A percentile compares a stretch with the other conserved stretches of the same genome.
These are phyloP conservation scores for Deroplatys truncata DNA, from an alignment of 2,888 invertebrate genomes.

Conservation along the genomic window DNA sequence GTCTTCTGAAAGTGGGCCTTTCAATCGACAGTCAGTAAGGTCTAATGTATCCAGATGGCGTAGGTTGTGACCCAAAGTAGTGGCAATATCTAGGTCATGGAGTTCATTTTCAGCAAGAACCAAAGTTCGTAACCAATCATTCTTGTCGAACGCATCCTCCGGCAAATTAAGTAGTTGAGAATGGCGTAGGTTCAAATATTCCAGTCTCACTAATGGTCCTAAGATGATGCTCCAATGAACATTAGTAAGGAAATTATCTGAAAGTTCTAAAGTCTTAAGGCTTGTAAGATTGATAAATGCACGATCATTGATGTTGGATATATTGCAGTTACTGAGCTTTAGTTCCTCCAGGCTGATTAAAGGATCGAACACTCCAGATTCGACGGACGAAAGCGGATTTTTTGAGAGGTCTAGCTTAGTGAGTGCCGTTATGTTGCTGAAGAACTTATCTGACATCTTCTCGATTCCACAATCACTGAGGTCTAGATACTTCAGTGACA, in stretches of 20 bases:
- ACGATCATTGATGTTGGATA: conserved; percentile 53
- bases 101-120: conserved; percentile 63
- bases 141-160: conserved; percentile 61
- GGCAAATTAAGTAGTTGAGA: conserved; percentile 58
- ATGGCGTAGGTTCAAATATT: conserved; percentile 59
- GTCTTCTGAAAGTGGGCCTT: conserved; percentile 62
- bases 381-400: conserved; percentile 58
- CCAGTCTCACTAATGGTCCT: conserved; percentile 56
- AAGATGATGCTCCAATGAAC: conserved; percentile 60
- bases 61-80: conserved; percentile 60
- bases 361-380: conserved; percentile 57
- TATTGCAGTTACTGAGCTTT: conserved; percentile 61
- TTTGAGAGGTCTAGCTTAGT: conserved; percentile 66
- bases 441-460: conserved; percentile 58
- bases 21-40: conserved; percentile 63
- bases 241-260: conserved; percentile 54
- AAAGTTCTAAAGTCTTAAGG: conserved; percentile 60
- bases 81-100: conserved; percentile 59
- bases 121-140: conserved; percentile 59
- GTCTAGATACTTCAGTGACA: conserved; percentile 63
- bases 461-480: conserved; percentile 61
- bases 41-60: conserved; percentile 62
- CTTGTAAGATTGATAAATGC: conserved; percentile 57
- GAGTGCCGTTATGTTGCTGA: conserved; percentile 61
- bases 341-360: conserved; percentile 62